Evolutionary conservation across 2,797 vertebrate species (phyloP).

Genomic region (Pygocentrus nattereri): DNA sequence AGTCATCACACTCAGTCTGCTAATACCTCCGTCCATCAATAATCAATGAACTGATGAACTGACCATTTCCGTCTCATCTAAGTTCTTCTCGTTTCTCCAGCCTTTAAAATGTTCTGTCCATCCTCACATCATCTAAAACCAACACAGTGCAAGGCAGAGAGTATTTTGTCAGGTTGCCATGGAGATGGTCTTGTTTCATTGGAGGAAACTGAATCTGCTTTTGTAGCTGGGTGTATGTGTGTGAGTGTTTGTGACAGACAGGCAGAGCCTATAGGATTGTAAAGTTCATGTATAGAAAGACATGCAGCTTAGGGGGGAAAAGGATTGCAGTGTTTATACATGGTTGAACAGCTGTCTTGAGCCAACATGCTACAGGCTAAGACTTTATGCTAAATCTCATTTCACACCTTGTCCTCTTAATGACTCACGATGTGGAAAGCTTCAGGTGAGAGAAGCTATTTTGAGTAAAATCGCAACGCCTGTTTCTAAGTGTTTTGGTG

Average conservation of each 20-base stretch:
- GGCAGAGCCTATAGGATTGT: not conserved
- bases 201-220: constrained; percentile 44
- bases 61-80: not conserved
- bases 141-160: constrained; percentile 24
- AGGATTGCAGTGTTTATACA: not conserved
- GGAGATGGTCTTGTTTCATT: constrained; percentile 53
- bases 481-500: not conserved
- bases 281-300: not conserved
- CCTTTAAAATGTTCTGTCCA: not conserved
- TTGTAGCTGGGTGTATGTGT: constrained; percentile 29
- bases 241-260: constrained; percentile 1
- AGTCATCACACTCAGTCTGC: not conserved
- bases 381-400: not conserved
- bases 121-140: constrained; percentile 50
- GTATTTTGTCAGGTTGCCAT: constrained; percentile 54
- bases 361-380: constrained; percentile 5
- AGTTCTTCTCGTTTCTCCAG: not conserved
- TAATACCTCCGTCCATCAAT: not conserved
- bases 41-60: not conserved
- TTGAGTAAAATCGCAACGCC: not conserved
- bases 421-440: constrained; percentile 1
- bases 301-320: not conserved
- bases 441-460: constrained; percentile 13
- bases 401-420: not conserved
- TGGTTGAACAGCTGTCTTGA: not conserved